Evolutionary conservation across 37 sponge, comb jelly and placozoan species (phyloP).

Genomic region (Corticium candelabrum): DNA sequence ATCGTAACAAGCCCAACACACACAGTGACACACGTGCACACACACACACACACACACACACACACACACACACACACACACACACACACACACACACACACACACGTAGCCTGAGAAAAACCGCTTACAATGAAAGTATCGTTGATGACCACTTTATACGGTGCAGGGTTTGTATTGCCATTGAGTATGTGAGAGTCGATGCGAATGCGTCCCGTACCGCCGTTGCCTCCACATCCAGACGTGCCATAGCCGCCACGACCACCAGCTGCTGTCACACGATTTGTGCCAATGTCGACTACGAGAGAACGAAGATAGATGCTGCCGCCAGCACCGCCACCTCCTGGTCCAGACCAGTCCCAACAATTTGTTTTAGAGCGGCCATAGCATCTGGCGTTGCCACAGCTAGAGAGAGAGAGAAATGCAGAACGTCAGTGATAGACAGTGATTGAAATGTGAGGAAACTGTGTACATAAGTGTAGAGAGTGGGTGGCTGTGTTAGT

Average conservation of each 20-base stretch:
- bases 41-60: slow-evolving; percentile 21
- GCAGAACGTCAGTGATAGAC: neutral
- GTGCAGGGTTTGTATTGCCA: neutral
- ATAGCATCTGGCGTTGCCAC: neutral
- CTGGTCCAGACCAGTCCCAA: slow-evolving; percentile 13
- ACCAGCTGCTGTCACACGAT: neutral
- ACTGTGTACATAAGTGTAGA: too few relatives aligned
- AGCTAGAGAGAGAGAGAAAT: neutral
- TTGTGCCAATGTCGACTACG: neutral
- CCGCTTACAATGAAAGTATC: neutral
- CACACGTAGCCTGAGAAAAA: too few relatives aligned
- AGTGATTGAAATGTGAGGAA: too few relatives aligned
- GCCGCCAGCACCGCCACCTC: slow-evolving; percentile 8
- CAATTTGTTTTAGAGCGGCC: neutral
- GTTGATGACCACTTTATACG: neutral
- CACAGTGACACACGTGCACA: neutral
- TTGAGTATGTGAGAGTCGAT: neutral
- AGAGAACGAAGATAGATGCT: slow-evolving; percentile 2
- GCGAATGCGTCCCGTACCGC: slow-evolving; percentile 2
- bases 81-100: neutral
- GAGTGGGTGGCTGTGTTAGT: too few relatives aligned
- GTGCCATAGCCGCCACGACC: slow-evolving; percentile 1
- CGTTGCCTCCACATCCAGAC: neutral
- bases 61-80: slow-evolving; percentile 19
- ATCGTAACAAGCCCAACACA: too few relatives aligned